Conservation (phyloP, 2,113 vertebrate genomes). For the Oxygymnocypris stewartii region DNA sequence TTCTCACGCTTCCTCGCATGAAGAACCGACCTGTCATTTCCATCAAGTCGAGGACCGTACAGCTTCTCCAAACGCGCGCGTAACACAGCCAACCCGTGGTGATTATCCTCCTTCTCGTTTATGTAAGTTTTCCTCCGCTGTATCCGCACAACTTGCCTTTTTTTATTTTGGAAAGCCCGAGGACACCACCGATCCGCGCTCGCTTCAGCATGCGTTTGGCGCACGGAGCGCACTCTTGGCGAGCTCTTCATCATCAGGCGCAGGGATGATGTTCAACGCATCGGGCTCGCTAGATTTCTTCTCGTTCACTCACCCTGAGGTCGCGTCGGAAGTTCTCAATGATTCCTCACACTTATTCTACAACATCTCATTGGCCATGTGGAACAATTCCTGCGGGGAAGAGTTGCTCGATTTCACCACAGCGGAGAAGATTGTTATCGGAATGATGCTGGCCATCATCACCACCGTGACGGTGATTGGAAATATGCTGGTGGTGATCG, state of each 20-base stretch:
- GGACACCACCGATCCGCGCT: conserved; percentile 52
- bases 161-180: conserved; percentile 23
- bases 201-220: conserved; percentile 66
- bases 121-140: background rate
- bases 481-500: conserved; percentile 80
- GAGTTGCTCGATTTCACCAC: conserved; percentile 70
- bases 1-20: conserved; percentile 30
- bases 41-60: background rate
- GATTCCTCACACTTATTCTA: conserved; percentile 65
- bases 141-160: background rate
- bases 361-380: conserved; percentile 67
- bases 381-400: conserved; percentile 77
- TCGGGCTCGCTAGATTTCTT: conserved; percentile 64
- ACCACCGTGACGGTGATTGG: conserved; percentile 80
- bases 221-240: conserved; percentile 63
- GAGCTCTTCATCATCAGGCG: conserved; percentile 66
- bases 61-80: background rate
- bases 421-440: conserved; percentile 77
- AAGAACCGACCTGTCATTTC: conserved; percentile 2
- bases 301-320: conserved; percentile 65
- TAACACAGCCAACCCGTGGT: background rate
- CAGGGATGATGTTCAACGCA: conserved; percentile 78
- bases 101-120: background rate
- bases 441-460: conserved; percentile 76
- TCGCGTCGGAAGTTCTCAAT: conserved; percentile 72